A percentile compares a stretch with the other conserved stretches of the same genome.
Conservation (phyloP, 1,140 invertebrate species). For the Tetramorium alpestre region DNA sequence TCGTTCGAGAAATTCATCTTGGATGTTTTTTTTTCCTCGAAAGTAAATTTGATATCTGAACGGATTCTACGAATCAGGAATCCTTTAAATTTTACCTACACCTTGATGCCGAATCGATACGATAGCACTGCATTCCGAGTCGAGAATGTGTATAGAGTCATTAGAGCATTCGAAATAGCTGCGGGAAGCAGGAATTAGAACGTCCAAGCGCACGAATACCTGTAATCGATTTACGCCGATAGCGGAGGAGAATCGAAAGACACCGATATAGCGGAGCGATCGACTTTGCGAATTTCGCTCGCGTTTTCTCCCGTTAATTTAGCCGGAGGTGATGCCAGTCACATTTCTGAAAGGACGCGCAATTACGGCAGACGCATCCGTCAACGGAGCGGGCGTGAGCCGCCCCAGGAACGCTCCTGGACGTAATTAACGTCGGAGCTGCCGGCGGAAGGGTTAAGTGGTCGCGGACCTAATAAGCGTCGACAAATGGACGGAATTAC, state of each 20-base stretch:
- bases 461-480: slow-evolving; percentile 51
- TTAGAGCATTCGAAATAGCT: slow-evolving; percentile 52
- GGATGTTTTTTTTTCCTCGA: neutral
- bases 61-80: neutral
- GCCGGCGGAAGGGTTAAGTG: slow-evolving; percentile 53
- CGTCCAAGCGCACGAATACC: slow-evolving; percentile 10
- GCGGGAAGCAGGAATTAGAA: slow-evolving; percentile 44
- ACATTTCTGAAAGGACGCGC: neutral
- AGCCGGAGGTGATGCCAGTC: neutral
- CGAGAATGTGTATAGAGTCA: neutral
- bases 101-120: slow-evolving; percentile 17
- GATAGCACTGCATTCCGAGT: neutral
- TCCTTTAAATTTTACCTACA: slow-evolving; percentile 1
- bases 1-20: slow-evolving; percentile 3
- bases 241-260: neutral
- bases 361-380: slow-evolving; percentile 14
- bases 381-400: neutral
- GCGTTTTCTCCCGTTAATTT: slow-evolving; percentile 7
- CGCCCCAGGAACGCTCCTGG: neutral
- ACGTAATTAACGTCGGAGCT: slow-evolving; percentile 42
- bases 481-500: slow-evolving; percentile 51
- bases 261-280: neutral
- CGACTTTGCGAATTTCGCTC: neutral
- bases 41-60: neutral
- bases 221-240: slow-evolving; percentile 33